A percentile compares a stretch with the other conserved stretches of the same genome.
These are phyloP conservation scores for Chromis chromis DNA, from an alignment of 2,797 vertebrate genomes.

Conservation along the genomic window DNA sequence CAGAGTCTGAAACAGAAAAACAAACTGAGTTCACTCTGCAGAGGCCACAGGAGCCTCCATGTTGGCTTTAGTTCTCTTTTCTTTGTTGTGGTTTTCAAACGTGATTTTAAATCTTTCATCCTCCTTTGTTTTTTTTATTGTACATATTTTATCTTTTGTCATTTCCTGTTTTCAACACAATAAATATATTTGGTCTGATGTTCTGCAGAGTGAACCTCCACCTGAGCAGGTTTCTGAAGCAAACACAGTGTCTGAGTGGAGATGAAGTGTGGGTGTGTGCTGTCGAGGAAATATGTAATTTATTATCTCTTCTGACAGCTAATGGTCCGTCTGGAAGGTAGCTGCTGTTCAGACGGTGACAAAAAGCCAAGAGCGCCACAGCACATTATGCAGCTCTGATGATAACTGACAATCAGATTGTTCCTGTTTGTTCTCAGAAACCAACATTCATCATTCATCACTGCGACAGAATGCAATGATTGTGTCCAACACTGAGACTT, in stretches of 20 bases:
- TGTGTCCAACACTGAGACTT: neutral
- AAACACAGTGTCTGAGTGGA: neutral
- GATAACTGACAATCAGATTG: constrained; percentile 38
- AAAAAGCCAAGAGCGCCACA: constrained; percentile 35
- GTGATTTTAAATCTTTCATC: constrained; percentile 18
- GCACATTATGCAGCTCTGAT: constrained; percentile 35
- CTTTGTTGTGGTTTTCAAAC: constrained; percentile 27
- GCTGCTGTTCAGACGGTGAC: constrained; percentile 39
- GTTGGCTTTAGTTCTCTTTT: constrained; percentile 10
- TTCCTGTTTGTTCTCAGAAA: constrained; percentile 28
- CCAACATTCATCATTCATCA: neutral
- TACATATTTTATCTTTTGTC: constrained; percentile 41
- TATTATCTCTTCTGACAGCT: constrained; percentile 34
- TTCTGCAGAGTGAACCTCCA: constrained; percentile 6
- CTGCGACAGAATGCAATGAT: neutral
- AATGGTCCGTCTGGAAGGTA: constrained; percentile 17
- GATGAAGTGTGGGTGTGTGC: neutral
- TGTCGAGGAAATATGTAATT: constrained; percentile 37
- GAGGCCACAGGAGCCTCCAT: constrained; percentile 3
- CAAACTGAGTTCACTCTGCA: constrained; percentile 3
- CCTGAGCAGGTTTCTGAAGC: neutral
- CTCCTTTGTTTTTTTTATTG: constrained; percentile 18
- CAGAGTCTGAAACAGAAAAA: constrained; percentile 22
- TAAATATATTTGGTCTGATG: constrained; percentile 64
- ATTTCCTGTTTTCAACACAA: constrained; percentile 48